Percentiles rank a stretch among this genome's conserved stretches.
Evolutionary conservation across 2,113 vertebrate genomes (phyloP).

Genomic region (Hemichromis elongatus): DNA sequence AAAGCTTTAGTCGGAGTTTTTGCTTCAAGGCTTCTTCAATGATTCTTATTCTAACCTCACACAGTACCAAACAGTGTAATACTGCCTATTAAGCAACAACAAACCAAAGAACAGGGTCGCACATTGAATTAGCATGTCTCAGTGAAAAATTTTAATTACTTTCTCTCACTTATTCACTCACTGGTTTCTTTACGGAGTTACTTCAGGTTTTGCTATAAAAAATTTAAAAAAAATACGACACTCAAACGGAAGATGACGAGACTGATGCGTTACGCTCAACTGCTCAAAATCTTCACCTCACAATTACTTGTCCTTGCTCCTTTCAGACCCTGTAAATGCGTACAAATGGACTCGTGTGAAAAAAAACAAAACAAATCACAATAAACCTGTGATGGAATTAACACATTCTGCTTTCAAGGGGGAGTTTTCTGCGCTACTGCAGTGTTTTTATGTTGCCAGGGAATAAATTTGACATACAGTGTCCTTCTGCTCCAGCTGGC

Average conservation of each 20-base stretch:
- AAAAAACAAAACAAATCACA: not conserved
- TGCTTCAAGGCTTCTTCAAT: not conserved
- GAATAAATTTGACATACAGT: conserved; percentile 53
- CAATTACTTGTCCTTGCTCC: not conserved
- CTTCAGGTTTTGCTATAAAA: not conserved
- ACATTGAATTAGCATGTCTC: not conserved
- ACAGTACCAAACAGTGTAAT: not conserved
- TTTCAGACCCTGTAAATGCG: not conserved
- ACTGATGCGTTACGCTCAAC: not conserved
- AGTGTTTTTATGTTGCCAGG: conserved; percentile 41
- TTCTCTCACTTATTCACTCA: not conserved
- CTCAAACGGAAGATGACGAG: not conserved
- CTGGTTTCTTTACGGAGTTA: not conserved
- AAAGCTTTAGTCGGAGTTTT: not conserved
- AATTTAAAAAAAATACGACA: not conserved
- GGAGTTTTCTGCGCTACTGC: not conserved
- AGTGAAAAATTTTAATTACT: not conserved
- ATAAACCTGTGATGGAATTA: conserved; percentile 10
- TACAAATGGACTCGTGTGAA: not conserved
- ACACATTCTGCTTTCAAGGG: not conserved
- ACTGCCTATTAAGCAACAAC: not conserved
- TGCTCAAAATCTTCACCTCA: not conserved
- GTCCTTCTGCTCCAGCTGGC: conserved; percentile 66
- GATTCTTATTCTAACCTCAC: not conserved
- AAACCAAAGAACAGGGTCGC: not conserved